These are phyloP conservation scores for Leucophenga varia DNA, from an alignment of 1,140 invertebrate genomes.

Conservation along the genomic window DNA sequence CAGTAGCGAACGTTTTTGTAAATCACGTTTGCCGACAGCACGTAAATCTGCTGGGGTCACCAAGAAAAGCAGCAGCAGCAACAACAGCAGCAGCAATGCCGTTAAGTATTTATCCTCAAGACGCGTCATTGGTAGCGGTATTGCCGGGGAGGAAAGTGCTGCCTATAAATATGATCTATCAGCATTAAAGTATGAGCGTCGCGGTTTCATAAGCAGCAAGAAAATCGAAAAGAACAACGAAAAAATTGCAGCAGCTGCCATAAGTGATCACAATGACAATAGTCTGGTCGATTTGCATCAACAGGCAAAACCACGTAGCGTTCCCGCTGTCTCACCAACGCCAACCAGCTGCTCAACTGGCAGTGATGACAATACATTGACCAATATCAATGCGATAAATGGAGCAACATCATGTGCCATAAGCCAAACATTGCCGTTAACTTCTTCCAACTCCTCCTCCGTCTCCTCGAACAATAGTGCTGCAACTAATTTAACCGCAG, in stretches of 20 bases:
- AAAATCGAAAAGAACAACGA: constrained; percentile 27
- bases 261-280: constrained; percentile 55
- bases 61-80: constrained; percentile 30
- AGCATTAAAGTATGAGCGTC: constrained; percentile 45
- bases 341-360: constrained; percentile 35
- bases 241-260: constrained; percentile 22
- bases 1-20: constrained; percentile 54
- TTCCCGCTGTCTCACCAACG: constrained; percentile 28
- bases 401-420: constrained; percentile 14
- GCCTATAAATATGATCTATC: constrained; percentile 53
- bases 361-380: constrained; percentile 39
- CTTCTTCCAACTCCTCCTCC: no score
- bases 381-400: constrained; percentile 15
- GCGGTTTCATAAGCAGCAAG: constrained; percentile 51
- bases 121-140: constrained; percentile 17
- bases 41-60: constrained; percentile 41
- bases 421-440: no score
- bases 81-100: constrained; percentile 9
- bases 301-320: constrained; percentile 24
- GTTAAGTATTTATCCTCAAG: constrained; percentile 38
- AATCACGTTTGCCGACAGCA: constrained; percentile 47
- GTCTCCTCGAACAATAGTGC: no score
- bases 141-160: constrained; percentile 45
- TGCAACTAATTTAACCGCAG: constrained; percentile 40
- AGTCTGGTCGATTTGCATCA: constrained; percentile 52